Conservation (phyloP, 2,113 vertebrate species). For the Chloroceryle aenea region DNA sequence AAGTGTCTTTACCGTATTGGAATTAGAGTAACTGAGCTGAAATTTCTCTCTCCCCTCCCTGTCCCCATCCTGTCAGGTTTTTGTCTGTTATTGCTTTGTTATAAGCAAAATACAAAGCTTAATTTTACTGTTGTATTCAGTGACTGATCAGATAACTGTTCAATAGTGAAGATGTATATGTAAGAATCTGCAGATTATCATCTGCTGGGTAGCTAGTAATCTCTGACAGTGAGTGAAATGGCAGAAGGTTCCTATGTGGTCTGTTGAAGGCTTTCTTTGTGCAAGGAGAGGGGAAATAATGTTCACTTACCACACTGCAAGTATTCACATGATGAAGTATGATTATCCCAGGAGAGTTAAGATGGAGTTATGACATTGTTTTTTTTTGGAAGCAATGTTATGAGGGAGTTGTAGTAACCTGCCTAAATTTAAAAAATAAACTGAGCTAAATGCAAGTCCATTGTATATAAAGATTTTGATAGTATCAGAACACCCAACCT, state of each 20-base stretch:
- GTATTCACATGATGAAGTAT: neutral
- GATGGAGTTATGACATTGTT: neutral
- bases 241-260: neutral
- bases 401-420: neutral
- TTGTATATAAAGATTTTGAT: neutral
- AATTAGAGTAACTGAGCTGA: neutral
- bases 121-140: neutral
- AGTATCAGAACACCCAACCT: neutral
- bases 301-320: neutral
- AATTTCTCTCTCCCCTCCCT: neutral
- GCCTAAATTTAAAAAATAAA: neutral
- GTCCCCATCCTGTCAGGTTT: neutral
- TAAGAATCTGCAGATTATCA: neutral
- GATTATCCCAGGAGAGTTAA: neutral
- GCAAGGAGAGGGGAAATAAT: neutral
- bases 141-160: neutral
- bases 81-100: neutral
- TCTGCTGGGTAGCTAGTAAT: neutral
- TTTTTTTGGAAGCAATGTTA: neutral
- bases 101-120: neutral
- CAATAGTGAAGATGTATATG: neutral
- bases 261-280: neutral
- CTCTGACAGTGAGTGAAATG: neutral
- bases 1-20: neutral
- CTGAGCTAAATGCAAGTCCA: neutral